Base-by-base conservation (phyloP, 2,888 invertebrate genomes). In the Chrysopilus asiliformis region DNA sequence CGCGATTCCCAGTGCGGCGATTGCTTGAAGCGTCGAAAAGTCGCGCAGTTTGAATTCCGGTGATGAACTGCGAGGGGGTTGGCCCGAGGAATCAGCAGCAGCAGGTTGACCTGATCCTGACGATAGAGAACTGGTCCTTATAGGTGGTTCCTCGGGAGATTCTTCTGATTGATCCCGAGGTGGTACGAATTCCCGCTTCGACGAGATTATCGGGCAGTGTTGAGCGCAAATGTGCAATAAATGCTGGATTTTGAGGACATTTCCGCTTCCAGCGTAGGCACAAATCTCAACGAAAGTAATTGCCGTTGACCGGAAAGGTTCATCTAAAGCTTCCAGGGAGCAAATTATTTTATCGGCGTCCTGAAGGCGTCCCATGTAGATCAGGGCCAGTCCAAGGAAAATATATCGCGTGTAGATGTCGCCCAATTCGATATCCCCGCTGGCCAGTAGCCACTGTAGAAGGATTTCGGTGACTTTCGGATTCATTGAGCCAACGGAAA, bases 181-280 rank as follows among this genome's bases (percentile, higher is more conserved):
- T n/a, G n/a, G n/a, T n/a, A n/a, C n/a, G n/a, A n/a, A n/a, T n/a
- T n/a, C n/a, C n/a, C n/a, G n/a, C n/a, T n/a, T n/a, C n/a, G n/a
- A n/a, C n/a, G n/a, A n/a, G n/a, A n/a, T n/a, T n/a, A n/a, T n/a
- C 9, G 36, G 27, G 2, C 20, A 30, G 65, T 94, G 93, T 58
- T 94, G 91, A 26, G 89, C 90, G 64, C 94, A 94, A 49, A 93
- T 83, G 59, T 95, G 94, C 44, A 94, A 67, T 55, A 95, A 70
- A 56, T 87, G 79, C 55, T 95, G 95, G 30, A 95, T 82, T 64
- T 93, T 89, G 14, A 97, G 72, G 16, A 95, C 95, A 65, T 95
- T 93, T 9, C 95, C 95, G 34, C 94, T 93, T 40, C 86, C 94
- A 1, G 94, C 94, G 65, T 91, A 95, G 5, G 94, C 93, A 61